Conservation (phyloP, 2,113 vertebrate species). For the Cephalopholis sonnerati region DNA sequence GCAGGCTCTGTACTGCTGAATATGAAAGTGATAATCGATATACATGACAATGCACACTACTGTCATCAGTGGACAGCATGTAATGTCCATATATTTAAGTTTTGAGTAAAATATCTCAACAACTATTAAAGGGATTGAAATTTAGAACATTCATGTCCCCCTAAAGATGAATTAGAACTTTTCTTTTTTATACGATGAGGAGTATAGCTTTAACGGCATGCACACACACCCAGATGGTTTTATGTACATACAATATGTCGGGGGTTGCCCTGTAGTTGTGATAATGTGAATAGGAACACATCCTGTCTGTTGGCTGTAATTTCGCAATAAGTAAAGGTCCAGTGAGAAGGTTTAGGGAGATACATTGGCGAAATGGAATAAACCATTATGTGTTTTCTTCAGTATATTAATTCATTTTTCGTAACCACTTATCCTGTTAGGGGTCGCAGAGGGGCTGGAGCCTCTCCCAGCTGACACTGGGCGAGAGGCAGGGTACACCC, state of each 20-base stretch:
- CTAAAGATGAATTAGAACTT: neutral
- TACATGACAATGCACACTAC: neutral
- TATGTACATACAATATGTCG: neutral
- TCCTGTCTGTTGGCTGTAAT: neutral
- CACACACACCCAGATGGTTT: neutral
- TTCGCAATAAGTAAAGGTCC: neutral
- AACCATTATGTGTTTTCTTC: too few species aligned
- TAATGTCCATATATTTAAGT: neutral
- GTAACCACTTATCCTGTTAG: too few species aligned
- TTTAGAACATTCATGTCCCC: neutral
- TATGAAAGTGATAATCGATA: neutral
- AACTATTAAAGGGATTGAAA: neutral
- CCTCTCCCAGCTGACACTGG: too few species aligned
- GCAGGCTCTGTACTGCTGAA: neutral
- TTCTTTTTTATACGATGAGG: neutral
- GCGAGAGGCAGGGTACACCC: too few species aligned
- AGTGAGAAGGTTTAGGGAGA: too few species aligned
- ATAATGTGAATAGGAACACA: neutral
- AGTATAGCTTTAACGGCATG: neutral
- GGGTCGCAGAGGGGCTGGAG: too few species aligned
- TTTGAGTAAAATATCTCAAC: neutral
- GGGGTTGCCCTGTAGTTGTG: neutral
- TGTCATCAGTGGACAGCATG: neutral
- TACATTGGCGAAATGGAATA: too few species aligned
- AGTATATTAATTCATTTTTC: too few species aligned